These are phyloP conservation scores for Rhyzopertha dominica DNA, from an alignment of 1,140 invertebrate species.

Conservation along the genomic window DNA sequence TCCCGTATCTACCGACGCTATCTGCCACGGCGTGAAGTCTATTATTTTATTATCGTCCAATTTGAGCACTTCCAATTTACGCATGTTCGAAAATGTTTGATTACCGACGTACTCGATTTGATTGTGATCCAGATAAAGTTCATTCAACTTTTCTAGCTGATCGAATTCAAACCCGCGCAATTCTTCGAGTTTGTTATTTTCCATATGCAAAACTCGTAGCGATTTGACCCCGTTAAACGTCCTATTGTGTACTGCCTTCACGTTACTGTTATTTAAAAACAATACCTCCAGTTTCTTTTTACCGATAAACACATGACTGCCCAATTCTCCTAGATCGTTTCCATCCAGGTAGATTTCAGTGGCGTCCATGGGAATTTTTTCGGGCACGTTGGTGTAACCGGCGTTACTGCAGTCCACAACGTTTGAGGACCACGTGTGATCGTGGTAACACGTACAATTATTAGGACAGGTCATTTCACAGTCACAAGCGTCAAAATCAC, in stretches of 20 bases:
- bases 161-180: slow-evolving; percentile 72
- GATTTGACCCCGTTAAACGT: slow-evolving; percentile 78
- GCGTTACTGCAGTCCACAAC: slow-evolving; percentile 82
- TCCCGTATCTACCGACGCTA: slow-evolving; percentile 51
- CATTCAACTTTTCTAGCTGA: slow-evolving; percentile 66
- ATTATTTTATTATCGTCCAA: slow-evolving; percentile 75
- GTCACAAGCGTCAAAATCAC: slow-evolving; percentile 85
- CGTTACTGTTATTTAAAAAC: slow-evolving; percentile 76
- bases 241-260: slow-evolving; percentile 73
- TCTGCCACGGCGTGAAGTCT: slow-evolving; percentile 69
- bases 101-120: slow-evolving; percentile 66
- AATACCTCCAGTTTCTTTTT: slow-evolving; percentile 78
- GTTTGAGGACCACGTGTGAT: slow-evolving; percentile 85
- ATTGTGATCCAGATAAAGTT: slow-evolving; percentile 80
- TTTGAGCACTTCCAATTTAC: slow-evolving; percentile 68
- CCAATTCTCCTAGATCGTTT: slow-evolving; percentile 72
- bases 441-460: slow-evolving; percentile 84
- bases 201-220: slow-evolving; percentile 72
- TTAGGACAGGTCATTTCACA: slow-evolving; percentile 87
- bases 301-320: slow-evolving; percentile 81
- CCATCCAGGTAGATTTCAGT: slow-evolving; percentile 86
- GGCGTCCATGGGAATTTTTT: slow-evolving; percentile 82
- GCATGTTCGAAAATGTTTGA: slow-evolving; percentile 67
- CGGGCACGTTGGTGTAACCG: slow-evolving; percentile 66
- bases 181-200: slow-evolving; percentile 70